Evolutionary conservation across 2,888 invertebrate species (phyloP), one percentile per base, ranked within the genome.

Genomic region (Polyommatus icarus): DNA sequence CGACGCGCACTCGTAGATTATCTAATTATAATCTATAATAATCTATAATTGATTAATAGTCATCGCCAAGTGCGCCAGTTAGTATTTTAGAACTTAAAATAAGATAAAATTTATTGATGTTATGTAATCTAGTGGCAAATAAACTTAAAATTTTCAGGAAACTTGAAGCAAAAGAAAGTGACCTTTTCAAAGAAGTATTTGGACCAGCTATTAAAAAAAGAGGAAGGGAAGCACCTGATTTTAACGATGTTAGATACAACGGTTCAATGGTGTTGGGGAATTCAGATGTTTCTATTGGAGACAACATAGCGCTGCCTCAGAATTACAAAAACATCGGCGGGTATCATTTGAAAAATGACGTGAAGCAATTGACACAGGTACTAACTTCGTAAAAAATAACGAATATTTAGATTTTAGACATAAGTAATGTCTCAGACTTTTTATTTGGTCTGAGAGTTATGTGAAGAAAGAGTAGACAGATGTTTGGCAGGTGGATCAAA

Each of bases 311-410:
- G 7, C 8, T 75, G 50, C 75, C 75, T 1, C 75, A 75, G 15
- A 75, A 75, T 29, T 75, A 75, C 29, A 75, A 75, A 8, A 75
- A 75, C 54, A 75, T 75, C 18, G 75, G 50, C 6, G 75, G 75
- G 0, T 75, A 75, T 54, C 54, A 75, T 18, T 7, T 75, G 2
- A 29, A 20, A 50, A 18, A 75, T 54, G 46, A 75, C 1, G 50
- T 75, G 29, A 24, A 1, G 50, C 29, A 54, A 6, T 6, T 67
- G 3, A 46, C n/a, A n/a, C 36, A 36, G 36, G 40, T 61, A 24
- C 3, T 67, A n/a, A n/a, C 1, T 10, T 18, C 15, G 18, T 24
- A 10, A 1, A 24, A 10, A 1, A 24, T 3, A 24, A 59, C 1
- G 61, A 20, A 20, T 20, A 20, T 59, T 59, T n/a, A 59, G 40